Evolutionary conservation across 30 jellyfish, hydroid and myxozoan species (phyloP).

Genomic region (Phacellophora camtschatica): DNA sequence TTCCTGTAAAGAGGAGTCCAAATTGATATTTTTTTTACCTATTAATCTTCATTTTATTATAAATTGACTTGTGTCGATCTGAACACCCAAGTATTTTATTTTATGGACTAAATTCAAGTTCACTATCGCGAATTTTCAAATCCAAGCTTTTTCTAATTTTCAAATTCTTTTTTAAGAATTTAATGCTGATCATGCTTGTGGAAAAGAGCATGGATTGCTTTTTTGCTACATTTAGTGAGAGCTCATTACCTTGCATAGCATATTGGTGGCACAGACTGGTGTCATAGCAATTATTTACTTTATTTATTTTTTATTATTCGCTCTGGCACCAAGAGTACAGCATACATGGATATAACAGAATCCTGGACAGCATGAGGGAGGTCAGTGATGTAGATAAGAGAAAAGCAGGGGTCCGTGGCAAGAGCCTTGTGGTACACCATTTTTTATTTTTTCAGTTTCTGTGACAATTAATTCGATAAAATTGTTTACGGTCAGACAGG

Average conservation of each 20-base stretch:
- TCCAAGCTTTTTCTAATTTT: too few species aligned
- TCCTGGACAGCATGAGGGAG: constrained; percentile 3
- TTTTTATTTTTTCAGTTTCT: background rate
- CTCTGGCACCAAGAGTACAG: background rate
- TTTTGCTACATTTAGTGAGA: constrained; percentile 3
- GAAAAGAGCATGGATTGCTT: constrained; percentile 24
- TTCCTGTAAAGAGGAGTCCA: too few species aligned
- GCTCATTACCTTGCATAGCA: background rate
- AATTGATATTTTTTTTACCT: too few species aligned
- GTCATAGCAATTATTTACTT: background rate
- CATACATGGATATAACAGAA: background rate
- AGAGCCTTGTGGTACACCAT: constrained; percentile 6
- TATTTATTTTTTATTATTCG: background rate
- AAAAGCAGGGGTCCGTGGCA: constrained; percentile 5
- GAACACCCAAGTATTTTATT: too few species aligned
- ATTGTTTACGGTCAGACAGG: constrained; percentile 4
- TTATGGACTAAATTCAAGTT: background rate
- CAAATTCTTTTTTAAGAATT: background rate
- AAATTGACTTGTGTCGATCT: too few species aligned
- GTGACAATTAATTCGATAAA: background rate
- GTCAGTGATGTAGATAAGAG: constrained; percentile 6
- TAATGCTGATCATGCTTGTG: constrained; percentile 14
- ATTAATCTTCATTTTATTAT: too few species aligned
- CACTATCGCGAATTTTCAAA: background rate
- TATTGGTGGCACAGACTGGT: background rate